A percentile compares a stretch with the other conserved stretches of the same genome.
Conservation (phyloP, 2,113 vertebrate genomes). For the Furnarius figulus region DNA sequence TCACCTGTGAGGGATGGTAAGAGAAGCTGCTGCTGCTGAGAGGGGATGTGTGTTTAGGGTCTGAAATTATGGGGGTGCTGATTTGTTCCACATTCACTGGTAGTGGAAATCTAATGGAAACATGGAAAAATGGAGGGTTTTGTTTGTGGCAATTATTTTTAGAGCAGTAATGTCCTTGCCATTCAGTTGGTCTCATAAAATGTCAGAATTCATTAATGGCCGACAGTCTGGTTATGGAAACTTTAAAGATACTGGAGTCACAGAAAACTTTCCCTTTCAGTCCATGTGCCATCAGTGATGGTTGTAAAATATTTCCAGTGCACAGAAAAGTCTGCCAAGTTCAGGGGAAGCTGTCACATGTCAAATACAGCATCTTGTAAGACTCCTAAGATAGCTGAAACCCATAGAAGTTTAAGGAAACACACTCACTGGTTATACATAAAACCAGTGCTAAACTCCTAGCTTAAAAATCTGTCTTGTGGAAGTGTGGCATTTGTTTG, state of each 20-base stretch:
- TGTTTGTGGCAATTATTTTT: neutral
- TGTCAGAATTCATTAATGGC: neutral
- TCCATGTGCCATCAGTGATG: neutral
- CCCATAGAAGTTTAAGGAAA: neutral
- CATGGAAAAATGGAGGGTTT: neutral
- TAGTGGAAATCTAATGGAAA: neutral
- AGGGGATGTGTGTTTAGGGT: neutral
- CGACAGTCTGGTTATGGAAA: neutral
- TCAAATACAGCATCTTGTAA: neutral
- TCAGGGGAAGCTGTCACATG: neutral
- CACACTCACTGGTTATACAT: neutral
- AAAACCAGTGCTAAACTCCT: neutral
- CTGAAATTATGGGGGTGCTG: neutral
- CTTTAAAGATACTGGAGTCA: neutral
- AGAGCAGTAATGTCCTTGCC: neutral
- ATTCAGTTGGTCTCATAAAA: neutral
- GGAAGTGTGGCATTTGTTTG: neutral
- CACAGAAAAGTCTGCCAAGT: neutral
- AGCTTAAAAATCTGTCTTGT: neutral
- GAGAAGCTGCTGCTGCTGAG: neutral
- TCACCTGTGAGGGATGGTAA: neutral
- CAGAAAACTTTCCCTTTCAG: neutral
- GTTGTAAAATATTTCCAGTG: neutral
- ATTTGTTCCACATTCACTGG: neutral
- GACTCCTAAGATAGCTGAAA: neutral